Percentiles rank a stretch among this genome's conserved stretches.
These are phyloP conservation scores for Eurytoma adleriae DNA, from an alignment of 2,888 invertebrate genomes.

Conservation along the genomic window DNA sequence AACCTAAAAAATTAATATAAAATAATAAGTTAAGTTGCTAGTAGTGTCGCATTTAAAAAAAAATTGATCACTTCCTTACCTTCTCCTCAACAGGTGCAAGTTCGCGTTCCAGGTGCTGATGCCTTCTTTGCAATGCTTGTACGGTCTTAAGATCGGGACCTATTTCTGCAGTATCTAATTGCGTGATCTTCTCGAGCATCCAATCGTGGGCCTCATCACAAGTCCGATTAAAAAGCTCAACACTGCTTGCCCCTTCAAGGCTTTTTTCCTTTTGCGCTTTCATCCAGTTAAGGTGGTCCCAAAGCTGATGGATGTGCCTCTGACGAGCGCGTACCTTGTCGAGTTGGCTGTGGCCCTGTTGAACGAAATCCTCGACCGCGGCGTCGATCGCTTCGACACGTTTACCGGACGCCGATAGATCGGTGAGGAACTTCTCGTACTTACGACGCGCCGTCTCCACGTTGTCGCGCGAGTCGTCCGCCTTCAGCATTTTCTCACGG, in stretches of 20 bases:
- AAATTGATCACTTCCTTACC: slow-evolving; percentile 77
- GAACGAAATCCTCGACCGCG: slow-evolving; percentile 90
- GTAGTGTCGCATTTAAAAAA: neutral
- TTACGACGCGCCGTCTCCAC: slow-evolving; percentile 96
- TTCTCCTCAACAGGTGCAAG: slow-evolving; percentile 96
- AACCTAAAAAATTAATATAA: slow-evolving; percentile 68
- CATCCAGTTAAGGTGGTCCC: slow-evolving; percentile 90
- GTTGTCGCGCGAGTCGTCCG: slow-evolving; percentile 90
- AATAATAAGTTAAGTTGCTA: neutral
- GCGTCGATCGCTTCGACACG: slow-evolving; percentile 93
- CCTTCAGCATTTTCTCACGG: slow-evolving; percentile 90
- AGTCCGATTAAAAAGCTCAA: slow-evolving; percentile 95
- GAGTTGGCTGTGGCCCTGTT: slow-evolving; percentile 90
- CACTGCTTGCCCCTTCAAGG: slow-evolving; percentile 93
- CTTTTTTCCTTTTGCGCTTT: slow-evolving; percentile 94
- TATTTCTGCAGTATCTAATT: slow-evolving; percentile 86
- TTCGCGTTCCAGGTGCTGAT: slow-evolving; percentile 95
- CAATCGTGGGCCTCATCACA: slow-evolving; percentile 98
- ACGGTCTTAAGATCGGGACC: slow-evolving; percentile 94
- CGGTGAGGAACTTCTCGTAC: slow-evolving; percentile 97
- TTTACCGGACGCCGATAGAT: slow-evolving; percentile 94
- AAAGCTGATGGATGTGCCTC: slow-evolving; percentile 91
- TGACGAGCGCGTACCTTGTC: slow-evolving; percentile 87
- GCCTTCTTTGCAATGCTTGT: slow-evolving; percentile 92
- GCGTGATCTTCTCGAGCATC: slow-evolving; percentile 97